Base-by-base conservation (phyloP, 2,113 vertebrate genomes). In the Gnathonemus echidnorhynchus region DNA sequence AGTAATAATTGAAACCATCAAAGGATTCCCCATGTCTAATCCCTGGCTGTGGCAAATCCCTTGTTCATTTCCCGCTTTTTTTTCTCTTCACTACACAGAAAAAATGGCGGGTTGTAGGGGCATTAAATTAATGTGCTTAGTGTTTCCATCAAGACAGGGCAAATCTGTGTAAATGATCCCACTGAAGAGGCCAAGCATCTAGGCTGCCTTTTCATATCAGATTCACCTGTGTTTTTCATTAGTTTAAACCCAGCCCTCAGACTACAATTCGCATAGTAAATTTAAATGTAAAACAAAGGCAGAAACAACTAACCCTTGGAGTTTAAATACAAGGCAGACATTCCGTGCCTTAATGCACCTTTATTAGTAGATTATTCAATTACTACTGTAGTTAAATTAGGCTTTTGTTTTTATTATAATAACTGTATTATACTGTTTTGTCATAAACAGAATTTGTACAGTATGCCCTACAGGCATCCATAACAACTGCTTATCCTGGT, bases 1-100 rank as follows among this genome's bases (percentile, higher is more conserved):
- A 89, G 87, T 93, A 94, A 92, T 93, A 93, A 93, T 91, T 93
- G 92, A 93, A 93, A 93, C 91, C 92, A 93, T 93, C 91, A 93
- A 93, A 94, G 92, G 74, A 91, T 90, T 88, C 88, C 35, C 46
- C 83, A 48, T 35, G 42, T 77, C 88, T 94, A 93, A 94, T 94
- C 93, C 92, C 90, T 66, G 87, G 89, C 91, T 90, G 90, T 90
- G 89, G 91, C 87, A 94, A 91, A 92, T 92, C 91, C 91, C 89
- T 66, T 89, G 46, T 89, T 91, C 91, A 58, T 77, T 86, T 52
- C 90, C 88, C 70, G 62, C 49, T 88, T 89, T 91, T 87, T 91
- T 84, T 49, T 89, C 88, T 86, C 91, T 74, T 90, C 90, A 86
- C 89, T 86, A 90, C 85, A 90, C 89, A 70, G 11, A 80, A 56